Evolutionary conservation across 2,797 vertebrate genomes (phyloP), one percentile per base, ranked within the genome.

Genomic region (Pampus argenteus): DNA sequence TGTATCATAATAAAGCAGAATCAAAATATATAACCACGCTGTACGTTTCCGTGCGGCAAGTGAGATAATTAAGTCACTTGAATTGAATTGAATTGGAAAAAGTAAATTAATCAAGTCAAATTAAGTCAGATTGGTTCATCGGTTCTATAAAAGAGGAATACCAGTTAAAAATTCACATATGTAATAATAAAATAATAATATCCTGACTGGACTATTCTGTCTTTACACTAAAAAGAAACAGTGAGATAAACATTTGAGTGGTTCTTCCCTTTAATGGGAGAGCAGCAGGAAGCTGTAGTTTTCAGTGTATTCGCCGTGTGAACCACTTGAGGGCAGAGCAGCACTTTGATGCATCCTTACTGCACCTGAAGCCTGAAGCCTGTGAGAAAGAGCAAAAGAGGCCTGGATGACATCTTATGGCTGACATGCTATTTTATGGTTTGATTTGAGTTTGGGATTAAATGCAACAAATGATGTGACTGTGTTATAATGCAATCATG

Each of bases 291-390:
- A 40, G 28, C 49, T 31, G 49, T 5, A 7, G 38, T 36, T 36
- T 36, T 36, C 52, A 25, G 17, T 8, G 22, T 28, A 10, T 17
- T 20, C 4, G 8, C 15, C 11, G 5, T 9, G 0, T 18, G 26
- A 73, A 38, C 90, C 91, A 90, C 83, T 48, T 42, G 90, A 75
- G 85, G 91, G 89, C 90, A 91, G 89, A 82, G 66, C 59, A 18
- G 84, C 70, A 79, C 89, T 82, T 72, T 74, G 20, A 71, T 64
- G 54, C 22, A 6, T 14, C 0, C 2, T 51, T 7, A 44, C 17
- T 44, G 40, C 6, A 18, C n/a, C 42, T 49, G 22, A 34, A 9
- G 6, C 38, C 15, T 47, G 44, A 22, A 5, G 18, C 36, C 7
- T 54, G 26, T 29, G 28, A 55, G 2, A 20, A 2, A 26, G 51